Evolutionary conservation across 2,113 vertebrate genomes (phyloP).

Genomic region (Laticauda colubrina): DNA sequence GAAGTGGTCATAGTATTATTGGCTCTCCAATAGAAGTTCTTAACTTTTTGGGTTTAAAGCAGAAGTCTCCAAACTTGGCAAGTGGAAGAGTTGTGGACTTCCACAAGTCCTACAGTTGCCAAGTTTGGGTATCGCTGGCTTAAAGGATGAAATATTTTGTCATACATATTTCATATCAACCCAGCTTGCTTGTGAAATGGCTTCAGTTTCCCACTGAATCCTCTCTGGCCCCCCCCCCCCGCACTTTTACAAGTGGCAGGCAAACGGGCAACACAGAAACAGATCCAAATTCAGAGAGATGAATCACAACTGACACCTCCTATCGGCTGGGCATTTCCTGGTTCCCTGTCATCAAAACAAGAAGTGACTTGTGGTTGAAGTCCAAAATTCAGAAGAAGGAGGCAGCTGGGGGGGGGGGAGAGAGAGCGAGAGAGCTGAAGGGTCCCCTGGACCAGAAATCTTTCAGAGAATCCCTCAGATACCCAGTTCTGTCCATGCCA

Average conservation of each 20-base stretch:
- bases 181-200: neutral
- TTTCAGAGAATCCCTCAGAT: neutral
- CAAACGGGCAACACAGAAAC: neutral
- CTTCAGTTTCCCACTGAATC: neutral
- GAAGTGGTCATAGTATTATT: neutral
- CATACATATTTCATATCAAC: neutral
- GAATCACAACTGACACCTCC: neutral
- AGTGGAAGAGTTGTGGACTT: too few relatives aligned
- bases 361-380: neutral
- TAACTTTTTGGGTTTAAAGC: neutral
- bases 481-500: neutral
- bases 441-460: neutral
- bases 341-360: neutral
- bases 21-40: neutral
- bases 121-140: too few relatives aligned
- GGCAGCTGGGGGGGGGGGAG: neutral
- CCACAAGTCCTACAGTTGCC: too few relatives aligned
- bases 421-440: neutral
- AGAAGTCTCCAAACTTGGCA: too few relatives aligned
- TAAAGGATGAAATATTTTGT: neutral
- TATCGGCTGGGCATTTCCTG: neutral
- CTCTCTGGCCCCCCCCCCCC: fast-evolving
- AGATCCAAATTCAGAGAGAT: neutral
- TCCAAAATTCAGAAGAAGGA: neutral
- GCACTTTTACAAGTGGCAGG: neutral